Conservation (phyloP, 2,797 vertebrate genomes). For the Vireo griseus region DNA sequence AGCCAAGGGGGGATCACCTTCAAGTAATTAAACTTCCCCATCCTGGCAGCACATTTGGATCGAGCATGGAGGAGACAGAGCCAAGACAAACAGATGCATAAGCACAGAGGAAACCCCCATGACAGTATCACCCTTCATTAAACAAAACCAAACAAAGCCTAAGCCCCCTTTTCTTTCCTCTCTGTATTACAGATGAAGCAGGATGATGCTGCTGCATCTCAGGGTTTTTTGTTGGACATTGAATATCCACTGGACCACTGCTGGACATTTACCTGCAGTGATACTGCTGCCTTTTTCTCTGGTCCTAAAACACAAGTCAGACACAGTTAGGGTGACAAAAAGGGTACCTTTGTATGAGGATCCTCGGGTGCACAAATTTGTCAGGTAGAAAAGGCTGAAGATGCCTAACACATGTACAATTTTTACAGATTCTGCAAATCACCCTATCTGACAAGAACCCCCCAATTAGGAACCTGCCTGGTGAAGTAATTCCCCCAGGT, state of each 20-base stretch:
- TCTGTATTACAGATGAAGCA: background rate
- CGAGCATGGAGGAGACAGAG: rapidly evolving
- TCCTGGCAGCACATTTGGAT: background rate
- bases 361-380: too few species aligned
- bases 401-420: too few species aligned
- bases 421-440: too few species aligned
- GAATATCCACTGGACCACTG: background rate
- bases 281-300: too few species aligned
- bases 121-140: background rate
- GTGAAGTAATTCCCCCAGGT: too few species aligned
- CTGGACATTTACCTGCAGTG: background rate
- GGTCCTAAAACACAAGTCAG: too few species aligned
- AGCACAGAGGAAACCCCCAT: background rate
- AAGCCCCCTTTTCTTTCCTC: background rate
- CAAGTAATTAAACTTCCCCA: background rate
- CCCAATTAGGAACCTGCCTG: too few species aligned
- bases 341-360: too few species aligned
- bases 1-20: background rate
- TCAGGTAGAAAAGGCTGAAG: too few species aligned
- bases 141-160: background rate
- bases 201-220: background rate
- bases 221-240: background rate
- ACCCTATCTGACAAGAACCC: too few species aligned
- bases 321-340: too few species aligned
- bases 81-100: background rate